Base-by-base conservation (phyloP, 2,888 invertebrate species). In the Ophioninae sp. region DNA sequence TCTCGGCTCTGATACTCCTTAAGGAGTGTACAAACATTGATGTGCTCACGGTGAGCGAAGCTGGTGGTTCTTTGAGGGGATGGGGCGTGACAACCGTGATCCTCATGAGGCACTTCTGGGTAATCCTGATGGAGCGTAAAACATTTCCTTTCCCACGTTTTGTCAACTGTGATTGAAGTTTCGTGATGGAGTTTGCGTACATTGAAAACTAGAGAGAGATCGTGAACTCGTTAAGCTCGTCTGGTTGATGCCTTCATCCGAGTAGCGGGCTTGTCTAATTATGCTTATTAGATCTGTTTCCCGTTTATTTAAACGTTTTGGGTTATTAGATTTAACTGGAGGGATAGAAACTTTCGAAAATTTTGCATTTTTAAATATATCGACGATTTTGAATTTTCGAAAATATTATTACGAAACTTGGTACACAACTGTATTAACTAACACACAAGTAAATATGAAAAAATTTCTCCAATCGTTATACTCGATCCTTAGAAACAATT, bases 51-150 rank as follows among this genome's bases (percentile, higher is more conserved):
- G 21, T 67, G 73, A 13, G 6, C 50, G 20, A 23, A 77, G 50
- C 23, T 50, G 5, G 23, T 7, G 57, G 72, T 61, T 81, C 67
- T 62, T 13, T 41, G 30, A 30, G 39, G 6, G 62, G 74, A 7
- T 20, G 56, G 13, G 56, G 39, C 67, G 30, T 30, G 10, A n/a
- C 50, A 10, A 64, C 65, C 41, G 7, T 62, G 8, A 39, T 56
- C 17, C 30, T 37, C 37, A 50, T 5, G 72, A 72, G 82, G 76
- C 72, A 79, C 65, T 72, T 61, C 59, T 59, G 41, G 59, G 23
- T 83, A 41, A 59, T 56, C 56, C 50, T 21, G 21, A 64, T 59
- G 59, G 50, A n/a, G 79, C 69, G 75, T 79, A 57, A 76, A 83
- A 68, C 30, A 62, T 50, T 57, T 67, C 30, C 68, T 30, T 74